Base-by-base conservation (phyloP, 2,888 invertebrate species). In the Thysanoteuthis rhombus region DNA sequence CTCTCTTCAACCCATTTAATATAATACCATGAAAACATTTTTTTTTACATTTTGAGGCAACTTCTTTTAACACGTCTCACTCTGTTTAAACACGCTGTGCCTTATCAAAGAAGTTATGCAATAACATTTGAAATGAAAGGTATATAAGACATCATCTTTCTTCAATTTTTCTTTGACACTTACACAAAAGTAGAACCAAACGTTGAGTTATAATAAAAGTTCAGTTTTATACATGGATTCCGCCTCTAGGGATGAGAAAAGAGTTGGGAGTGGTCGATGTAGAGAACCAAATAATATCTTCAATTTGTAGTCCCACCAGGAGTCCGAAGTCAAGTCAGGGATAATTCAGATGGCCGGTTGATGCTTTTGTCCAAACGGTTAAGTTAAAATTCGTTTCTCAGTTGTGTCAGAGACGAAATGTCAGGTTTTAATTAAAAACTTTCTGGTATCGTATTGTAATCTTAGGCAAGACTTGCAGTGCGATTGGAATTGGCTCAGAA, bases 341-440 rank as follows among this genome's bases (percentile, higher is more conserved):
- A 75, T 75, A 75, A 75, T 75, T 75, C n/a, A 75, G 75, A 32
- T n/a, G 32, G 32, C 75, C 75, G n/a, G 75, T 6, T 75, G 75
- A 75, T 75, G 75, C 75, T 75, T 75, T 58, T 75, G 32, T 75
- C 8, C 8, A n/a, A 12, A 16, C n/a, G 32, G n/a, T n/a, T n/a
- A 5, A n/a, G 1, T 12, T 32, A 75, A 47, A 75, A 75, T 75
- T n/a, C n/a, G 75, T 75, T 75, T 75, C 75, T 32, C 75, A n/a
- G 75, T 75, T 75, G 75, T 32, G 75, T 75, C n/a, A 75, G 75
- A 75, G 75, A 75, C 32, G 75, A n/a, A n/a, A 75, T 75, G 75
- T 75, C 75, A 75, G 75, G 75, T 75, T n/a, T 75, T 75, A 75
- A 75, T 75, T 75, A 75, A 75, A 75, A 75, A 75, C 75, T 75